Evolutionary conservation across 2,888 invertebrate genomes (phyloP).

Genomic region (Eulithis testata): DNA sequence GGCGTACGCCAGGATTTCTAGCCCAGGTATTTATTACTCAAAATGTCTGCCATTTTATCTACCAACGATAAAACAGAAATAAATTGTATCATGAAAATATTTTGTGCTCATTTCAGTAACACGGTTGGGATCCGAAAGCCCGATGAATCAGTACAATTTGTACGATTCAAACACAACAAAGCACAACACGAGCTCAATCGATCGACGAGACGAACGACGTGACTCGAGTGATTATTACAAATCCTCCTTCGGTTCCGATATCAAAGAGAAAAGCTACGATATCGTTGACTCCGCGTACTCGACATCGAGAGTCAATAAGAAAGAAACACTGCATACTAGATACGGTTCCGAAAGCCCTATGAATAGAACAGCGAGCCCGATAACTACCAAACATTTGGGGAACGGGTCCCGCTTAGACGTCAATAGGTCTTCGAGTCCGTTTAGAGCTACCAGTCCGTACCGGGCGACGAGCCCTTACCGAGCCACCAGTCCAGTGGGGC

Average conservation of each 20-base stretch:
- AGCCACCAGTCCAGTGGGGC: constrained; percentile 78
- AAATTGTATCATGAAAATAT: constrained; percentile 1
- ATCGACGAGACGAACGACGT: constrained; percentile 74
- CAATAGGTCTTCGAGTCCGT: constrained; percentile 76
- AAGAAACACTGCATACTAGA: constrained; percentile 61
- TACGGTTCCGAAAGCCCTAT: constrained; percentile 78
- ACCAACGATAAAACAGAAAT: constrained; percentile 2
- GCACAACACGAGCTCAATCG: constrained; percentile 69
- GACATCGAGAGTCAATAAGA: constrained; percentile 70
- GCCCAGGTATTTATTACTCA: constrained; percentile 67
- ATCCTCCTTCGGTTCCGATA: constrained; percentile 66
- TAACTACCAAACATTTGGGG: constrained; percentile 83
- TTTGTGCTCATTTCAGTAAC: constrained; percentile 64
- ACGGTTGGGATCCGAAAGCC: constrained; percentile 77
- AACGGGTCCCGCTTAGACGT: constrained; percentile 78
- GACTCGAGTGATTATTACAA: constrained; percentile 78
- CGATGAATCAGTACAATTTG: constrained; percentile 71
- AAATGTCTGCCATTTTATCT: neutral
- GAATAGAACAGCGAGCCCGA: constrained; percentile 76
- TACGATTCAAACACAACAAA: constrained; percentile 68
- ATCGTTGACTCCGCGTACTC: constrained; percentile 77
- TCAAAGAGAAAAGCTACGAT: constrained; percentile 75
- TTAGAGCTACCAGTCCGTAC: constrained; percentile 69
- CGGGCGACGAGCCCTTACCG: constrained; percentile 74
- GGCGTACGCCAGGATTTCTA: constrained; percentile 81